These are phyloP conservation scores for Zoroaster sp. DNA, from an alignment of 53 echinoderm and acorn worm genomes.

Conservation along the genomic window DNA sequence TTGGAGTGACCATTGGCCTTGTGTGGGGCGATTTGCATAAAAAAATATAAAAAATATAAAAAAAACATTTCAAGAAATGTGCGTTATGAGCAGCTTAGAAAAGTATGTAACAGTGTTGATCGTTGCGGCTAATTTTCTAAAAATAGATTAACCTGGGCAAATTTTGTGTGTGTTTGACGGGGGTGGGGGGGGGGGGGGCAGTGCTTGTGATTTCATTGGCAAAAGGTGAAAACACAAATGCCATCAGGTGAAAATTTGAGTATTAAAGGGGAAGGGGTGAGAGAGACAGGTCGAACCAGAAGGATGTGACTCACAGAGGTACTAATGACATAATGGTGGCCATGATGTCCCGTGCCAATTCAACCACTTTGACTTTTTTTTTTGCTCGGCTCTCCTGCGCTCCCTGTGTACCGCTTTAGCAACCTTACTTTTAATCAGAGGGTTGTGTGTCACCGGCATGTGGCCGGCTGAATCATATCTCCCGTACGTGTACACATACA, in stretches of 20 bases:
- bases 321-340: slow-evolving; percentile 18
- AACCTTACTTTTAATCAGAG: background rate
- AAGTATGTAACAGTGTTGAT: too few relatives aligned
- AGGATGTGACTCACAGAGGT: slow-evolving; percentile 23
- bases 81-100: too few relatives aligned
- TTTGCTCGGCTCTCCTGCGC: background rate
- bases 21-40: too few relatives aligned
- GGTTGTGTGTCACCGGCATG: slow-evolving; percentile 8
- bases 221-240: too few relatives aligned
- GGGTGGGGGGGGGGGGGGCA: background rate
- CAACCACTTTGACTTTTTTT: background rate
- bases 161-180: too few relatives aligned
- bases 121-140: too few relatives aligned
- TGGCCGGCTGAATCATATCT: slow-evolving; percentile 32
- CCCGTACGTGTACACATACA: background rate
- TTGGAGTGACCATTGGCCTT: too few relatives aligned
- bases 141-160: too few relatives aligned
- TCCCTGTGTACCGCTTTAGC: background rate
- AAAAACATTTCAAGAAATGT: too few relatives aligned
- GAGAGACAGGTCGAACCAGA: background rate
- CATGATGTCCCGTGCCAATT: background rate
- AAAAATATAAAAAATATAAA: too few relatives aligned
- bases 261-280: background rate
- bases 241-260: too few relatives aligned
- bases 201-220: background rate